Evolutionary conservation across 2,888 invertebrate genomes (phyloP), one percentile per base, ranked within the genome.

Genomic region (Colletes collaris): DNA sequence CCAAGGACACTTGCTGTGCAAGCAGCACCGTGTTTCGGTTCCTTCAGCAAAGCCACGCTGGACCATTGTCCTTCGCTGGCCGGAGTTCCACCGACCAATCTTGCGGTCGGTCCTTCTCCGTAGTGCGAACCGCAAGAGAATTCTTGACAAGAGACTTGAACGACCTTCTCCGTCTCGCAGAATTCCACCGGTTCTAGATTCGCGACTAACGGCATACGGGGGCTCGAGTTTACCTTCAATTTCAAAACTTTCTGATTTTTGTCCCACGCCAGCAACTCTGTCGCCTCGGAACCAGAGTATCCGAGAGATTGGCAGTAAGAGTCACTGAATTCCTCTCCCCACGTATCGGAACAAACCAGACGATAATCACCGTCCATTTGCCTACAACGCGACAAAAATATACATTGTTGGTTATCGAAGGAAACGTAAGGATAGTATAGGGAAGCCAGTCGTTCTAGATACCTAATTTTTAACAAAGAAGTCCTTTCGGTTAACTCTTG

Each of bases 111-210:
- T 52, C 89, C 90, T 40, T 90, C 91, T 44, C 87, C 88, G 37
- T 90, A 89, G 46, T 90, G 89, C n/a, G 90, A 87, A 40, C 92
- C 92, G 69, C 92, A 92, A 2, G 90, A 86, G 49, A 93, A 95
- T 85, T 95, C 94, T 85, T 94, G 94, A 88, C 95, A 95, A n/a
- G 93, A 93, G 16, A 95, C 89, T 64, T 94, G 93, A 0, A 95
- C 93, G 49, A 94, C 87, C 69, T 91, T 90, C 53, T 91, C 90
- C 63, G 93, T 93, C 60, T 93, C 92, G 84, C 94, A 94, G 44
- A 89, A 89, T 13, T 92, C 92, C 55, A 89, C 89, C 60, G 90
- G 91, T 84, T 94, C 93, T 50, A 95, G 90, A 87, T 93, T 94
- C n/a, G 92, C 88, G 52, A 94, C 89, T 56, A 94, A 87, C 40